Base-by-base conservation (phyloP, 2,113 vertebrate species). In the Tinamus guttatus region DNA sequence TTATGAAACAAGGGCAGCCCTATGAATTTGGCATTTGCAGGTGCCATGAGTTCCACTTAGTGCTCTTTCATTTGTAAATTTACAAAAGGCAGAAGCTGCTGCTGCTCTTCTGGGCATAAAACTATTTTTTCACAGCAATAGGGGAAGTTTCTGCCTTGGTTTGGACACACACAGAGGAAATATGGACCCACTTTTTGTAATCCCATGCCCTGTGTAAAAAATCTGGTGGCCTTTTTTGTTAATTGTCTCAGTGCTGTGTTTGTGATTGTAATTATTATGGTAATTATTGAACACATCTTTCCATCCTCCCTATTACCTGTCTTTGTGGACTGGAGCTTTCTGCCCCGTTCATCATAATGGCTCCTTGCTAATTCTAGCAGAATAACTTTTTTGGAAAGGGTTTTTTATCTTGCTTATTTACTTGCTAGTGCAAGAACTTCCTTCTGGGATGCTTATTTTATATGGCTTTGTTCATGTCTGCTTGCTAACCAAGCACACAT, bases 31-130 rank as follows among this genome's bases (percentile, higher is more conserved):
- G 41, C 73, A 81, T 83, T 78, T 62, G 8, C 40, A 92, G 89
- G 69, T 92, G 49, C 65, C 0, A 2, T 9, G 60, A 45, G 40
- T 95, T 81, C 83, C 76, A 8, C 34, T 86, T 77, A 43, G 18
- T 82, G 79, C 36, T 92, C 28, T 49, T 95, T 88, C 84, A 74
- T 83, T 52, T 74, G 83, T 73, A 86, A 38, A 86, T 83, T 81
- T 65, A 27, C 13, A 49, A 47, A 63, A 92, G 60, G 30, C 54
- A 67, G 28, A 65, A 90, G 18, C 86, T 65, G 13, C 54, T 10
- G 8, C 82, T 91, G 4, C 78, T 81, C 51, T 69, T 90, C 80
- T n/a, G 21, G 3, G 13, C 41, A 9, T 67, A 51, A 71, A 79
- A 90, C 59, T 59, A 2, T 38, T 69, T 71, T 3, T 85, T 88